phyloP scores from a whole-genome alignment of 2,888 invertebrate genomes.

The Callyntrura guangdongensis region DNA sequence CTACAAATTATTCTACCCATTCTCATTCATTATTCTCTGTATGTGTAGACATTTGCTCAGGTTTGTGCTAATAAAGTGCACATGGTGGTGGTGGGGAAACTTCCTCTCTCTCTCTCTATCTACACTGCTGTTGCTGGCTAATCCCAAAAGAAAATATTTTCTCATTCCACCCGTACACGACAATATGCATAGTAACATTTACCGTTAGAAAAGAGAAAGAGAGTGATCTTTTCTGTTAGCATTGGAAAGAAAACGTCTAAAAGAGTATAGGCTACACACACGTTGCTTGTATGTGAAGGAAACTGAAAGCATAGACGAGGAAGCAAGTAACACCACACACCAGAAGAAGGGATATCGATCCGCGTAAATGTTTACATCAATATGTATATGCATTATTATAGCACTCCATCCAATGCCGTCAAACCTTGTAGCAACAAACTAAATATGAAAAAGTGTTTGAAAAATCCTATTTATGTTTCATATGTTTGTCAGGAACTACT shows the following conservation, averaged over 20 bases:
- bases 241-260: background rate
- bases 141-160: constrained; percentile 5
- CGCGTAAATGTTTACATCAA: constrained; percentile 21
- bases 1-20: too few relatives aligned
- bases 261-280: background rate
- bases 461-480: background rate
- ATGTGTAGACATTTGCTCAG: too few relatives aligned
- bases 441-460: background rate
- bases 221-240: background rate
- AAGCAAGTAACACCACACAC: background rate
- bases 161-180: background rate
- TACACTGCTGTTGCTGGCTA: background rate
- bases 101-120: too few relatives aligned
- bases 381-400: constrained; percentile 9
- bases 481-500: background rate
- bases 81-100: too few relatives aligned
- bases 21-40: too few relatives aligned
- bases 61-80: too few relatives aligned
- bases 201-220: constrained; percentile 8
- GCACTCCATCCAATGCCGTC: background rate
- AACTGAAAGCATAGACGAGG: constrained; percentile 28
- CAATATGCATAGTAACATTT: background rate
- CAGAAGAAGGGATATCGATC: constrained; percentile 54
- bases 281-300: background rate
- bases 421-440: background rate